Evolutionary conservation across 2,888 invertebrate species (phyloP).

Genomic region (Drosophila borborema): DNA sequence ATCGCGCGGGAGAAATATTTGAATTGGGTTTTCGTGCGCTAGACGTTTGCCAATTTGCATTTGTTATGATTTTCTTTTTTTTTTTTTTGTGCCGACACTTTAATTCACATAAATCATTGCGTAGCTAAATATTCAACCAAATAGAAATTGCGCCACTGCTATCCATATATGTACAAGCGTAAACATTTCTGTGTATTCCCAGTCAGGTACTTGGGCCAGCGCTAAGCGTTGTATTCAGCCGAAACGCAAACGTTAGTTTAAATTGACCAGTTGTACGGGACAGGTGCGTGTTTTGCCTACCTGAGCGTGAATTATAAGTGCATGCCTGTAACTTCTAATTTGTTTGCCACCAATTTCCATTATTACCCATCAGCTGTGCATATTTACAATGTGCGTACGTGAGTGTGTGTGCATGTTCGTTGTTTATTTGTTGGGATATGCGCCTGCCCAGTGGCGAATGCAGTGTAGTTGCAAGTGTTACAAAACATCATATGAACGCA

Average conservation of each 20-base stretch:
- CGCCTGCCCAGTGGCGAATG: constrained; percentile 44
- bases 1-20: constrained; percentile 42
- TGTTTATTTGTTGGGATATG: constrained; percentile 16
- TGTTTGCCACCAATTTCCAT: constrained; percentile 49
- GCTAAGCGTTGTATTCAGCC: constrained; percentile 6
- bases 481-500: constrained; percentile 46
- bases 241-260: constrained; percentile 44
- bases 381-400: constrained; percentile 42
- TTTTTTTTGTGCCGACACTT: constrained; percentile 8
- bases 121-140: constrained; percentile 7
- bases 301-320: constrained; percentile 21
- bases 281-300: constrained; percentile 55
- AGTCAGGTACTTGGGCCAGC: constrained; percentile 24
- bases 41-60: constrained; percentile 17
- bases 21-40: constrained; percentile 36
- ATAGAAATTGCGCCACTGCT: constrained; percentile 9
- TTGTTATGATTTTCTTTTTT: constrained; percentile 1
- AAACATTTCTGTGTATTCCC: neutral
- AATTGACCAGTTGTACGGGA: constrained; percentile 48
- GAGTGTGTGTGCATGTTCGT: neutral
- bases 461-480: constrained; percentile 17
- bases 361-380: constrained; percentile 70
- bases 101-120: constrained; percentile 8
- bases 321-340: constrained; percentile 13
- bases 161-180: neutral